These are phyloP conservation scores for Alfaro cultratus DNA, from an alignment of 2,797 vertebrate genomes.

Conservation along the genomic window DNA sequence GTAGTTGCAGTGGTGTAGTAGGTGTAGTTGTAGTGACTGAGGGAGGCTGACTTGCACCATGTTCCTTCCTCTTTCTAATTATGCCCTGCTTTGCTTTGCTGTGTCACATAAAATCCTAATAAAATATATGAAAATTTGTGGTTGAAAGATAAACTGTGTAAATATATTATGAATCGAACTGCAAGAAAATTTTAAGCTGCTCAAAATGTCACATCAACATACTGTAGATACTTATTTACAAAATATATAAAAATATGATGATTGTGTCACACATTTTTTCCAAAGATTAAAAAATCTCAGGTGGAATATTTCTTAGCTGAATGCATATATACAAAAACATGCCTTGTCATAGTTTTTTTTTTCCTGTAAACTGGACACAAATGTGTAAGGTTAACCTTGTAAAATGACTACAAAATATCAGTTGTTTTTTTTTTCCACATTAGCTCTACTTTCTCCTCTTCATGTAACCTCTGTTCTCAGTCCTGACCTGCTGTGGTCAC, in stretches of 20 bases:
- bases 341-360: constrained; percentile 19
- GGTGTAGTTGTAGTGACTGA: not conserved
- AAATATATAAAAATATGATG: constrained; percentile 48
- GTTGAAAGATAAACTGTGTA: not conserved
- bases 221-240: constrained; percentile 55
- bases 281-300: constrained; percentile 36
- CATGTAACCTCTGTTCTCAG: not conserved
- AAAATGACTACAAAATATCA: constrained; percentile 6
- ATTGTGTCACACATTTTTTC: constrained; percentile 10
- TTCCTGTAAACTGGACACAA: constrained; percentile 40
- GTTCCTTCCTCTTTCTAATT: not conserved
- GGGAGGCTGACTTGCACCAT: not conserved
- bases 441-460: constrained; percentile 4
- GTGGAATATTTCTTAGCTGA: constrained; percentile 26
- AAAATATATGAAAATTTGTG: not conserved
- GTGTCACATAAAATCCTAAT: not conserved
- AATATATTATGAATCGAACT: not conserved
- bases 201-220: constrained; percentile 27
- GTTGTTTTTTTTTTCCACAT: not conserved
- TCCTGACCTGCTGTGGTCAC: constrained; percentile 20
- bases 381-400: constrained; percentile 12
- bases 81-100: not conserved
- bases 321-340: constrained; percentile 31
- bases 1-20: not conserved
- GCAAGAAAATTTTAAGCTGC: constrained; percentile 13